Conservation (phyloP, 1,140 invertebrate genomes). For the Leptoteleia sp. region DNA sequence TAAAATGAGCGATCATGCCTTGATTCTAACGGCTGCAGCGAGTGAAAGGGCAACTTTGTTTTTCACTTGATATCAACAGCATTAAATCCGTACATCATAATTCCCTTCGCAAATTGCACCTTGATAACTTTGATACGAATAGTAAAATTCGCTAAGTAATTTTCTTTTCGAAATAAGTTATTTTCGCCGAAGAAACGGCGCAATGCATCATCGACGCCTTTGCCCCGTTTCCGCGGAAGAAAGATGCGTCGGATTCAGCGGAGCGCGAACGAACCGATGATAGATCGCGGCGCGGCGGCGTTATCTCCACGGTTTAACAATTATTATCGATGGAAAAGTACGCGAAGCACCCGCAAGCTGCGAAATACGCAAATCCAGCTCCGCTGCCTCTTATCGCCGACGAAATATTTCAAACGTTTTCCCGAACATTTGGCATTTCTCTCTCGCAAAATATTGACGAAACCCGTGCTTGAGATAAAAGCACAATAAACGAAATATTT, state of each 20-base stretch:
- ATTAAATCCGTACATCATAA: constrained; percentile 32
- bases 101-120: constrained; percentile 25
- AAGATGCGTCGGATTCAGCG: constrained; percentile 32
- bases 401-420: constrained; percentile 20
- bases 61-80: too few relatives aligned
- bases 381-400: neutral
- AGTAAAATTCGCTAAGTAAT: constrained; percentile 52
- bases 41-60: too few relatives aligned
- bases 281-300: constrained; percentile 26
- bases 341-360: constrained; percentile 28
- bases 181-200: constrained; percentile 39
- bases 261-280: constrained; percentile 36
- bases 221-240: constrained; percentile 22
- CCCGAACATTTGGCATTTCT: constrained; percentile 1
- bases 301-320: constrained; percentile 45
- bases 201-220: constrained; percentile 45
- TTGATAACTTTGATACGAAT: constrained; percentile 39
- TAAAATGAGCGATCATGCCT: too few relatives aligned
- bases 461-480: constrained; percentile 4
- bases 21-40: too few relatives aligned
- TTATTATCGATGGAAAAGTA: constrained; percentile 46
- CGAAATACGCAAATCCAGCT: neutral
- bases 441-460: constrained; percentile 4
- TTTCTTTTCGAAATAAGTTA: constrained; percentile 52
- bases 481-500: neutral